These are phyloP conservation scores for Desmophyllum pertusum DNA, from an alignment of 92 coral and sea anemone species.

Conservation along the genomic window DNA sequence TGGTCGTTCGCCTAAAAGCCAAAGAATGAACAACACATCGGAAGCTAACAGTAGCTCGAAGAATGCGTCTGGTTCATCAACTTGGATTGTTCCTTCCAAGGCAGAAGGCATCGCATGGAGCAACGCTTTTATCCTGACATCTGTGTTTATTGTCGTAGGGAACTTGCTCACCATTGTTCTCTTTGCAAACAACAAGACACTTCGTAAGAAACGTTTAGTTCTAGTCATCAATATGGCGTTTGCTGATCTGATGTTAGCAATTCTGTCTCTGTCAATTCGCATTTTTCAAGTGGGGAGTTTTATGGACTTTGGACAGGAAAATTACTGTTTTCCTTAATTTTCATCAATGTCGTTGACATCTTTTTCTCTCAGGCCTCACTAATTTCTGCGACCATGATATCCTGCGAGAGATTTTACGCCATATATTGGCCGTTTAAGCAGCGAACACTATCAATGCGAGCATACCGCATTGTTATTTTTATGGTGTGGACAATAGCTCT, in stretches of 20 bases:
- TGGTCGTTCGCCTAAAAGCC: no score
- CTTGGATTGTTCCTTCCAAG: neutral
- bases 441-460: neutral
- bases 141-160: no score
- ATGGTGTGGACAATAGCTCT: neutral
- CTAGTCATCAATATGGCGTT: no score
- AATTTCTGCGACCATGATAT: slow-evolving; percentile 8
- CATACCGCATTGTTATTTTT: neutral
- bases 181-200: no score
- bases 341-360: neutral
- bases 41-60: neutral
- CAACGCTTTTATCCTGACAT: no score
- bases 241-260: no score
- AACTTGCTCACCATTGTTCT: no score
- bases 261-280: no score
- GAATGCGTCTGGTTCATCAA: neutral
- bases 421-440: slow-evolving; percentile 5
- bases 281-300: no score
- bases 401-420: slow-evolving; percentile 9
- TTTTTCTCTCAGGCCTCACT: neutral
- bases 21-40: neutral
- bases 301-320: no score
- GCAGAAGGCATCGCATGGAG: neutral
- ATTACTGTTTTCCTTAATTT: no score
- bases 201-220: no score